Base-by-base conservation (phyloP, 30 jellyfish, hydroid and myxozoan species). In the Aurelia sp. region DNA sequence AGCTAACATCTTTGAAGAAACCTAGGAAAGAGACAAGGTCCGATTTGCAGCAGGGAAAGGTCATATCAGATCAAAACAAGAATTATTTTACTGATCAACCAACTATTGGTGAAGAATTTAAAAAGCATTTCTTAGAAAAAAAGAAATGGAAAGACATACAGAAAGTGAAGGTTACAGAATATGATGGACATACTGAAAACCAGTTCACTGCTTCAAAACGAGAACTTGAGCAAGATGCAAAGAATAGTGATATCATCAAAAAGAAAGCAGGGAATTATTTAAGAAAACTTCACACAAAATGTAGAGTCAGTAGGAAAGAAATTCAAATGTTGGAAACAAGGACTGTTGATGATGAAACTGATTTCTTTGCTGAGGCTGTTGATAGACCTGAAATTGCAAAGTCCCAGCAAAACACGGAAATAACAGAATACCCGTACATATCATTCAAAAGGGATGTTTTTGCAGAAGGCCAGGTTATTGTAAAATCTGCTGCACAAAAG, bases 211-310 rank as follows among this genome's bases (percentile, higher is more conserved):
- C 4, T 10, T 17, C 51, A 13, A 69, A 33, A 8, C 35, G 35
- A 13, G 15, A 21, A 16, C 21, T 21, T 17, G 40, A 21, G 18
- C 7, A 3, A 3, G 7, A 64, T 17, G 19, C 65, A 19, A 76
- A 76, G 13, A 13, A 7, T 4, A 64, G 3, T 17, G 5, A 21
- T 18, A 21, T 64, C 19, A 44, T 2, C 1, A 60, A 22, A 63
- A 84, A 50, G 51, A 84, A 72, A n/a, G 84, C 91, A 27, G 91
- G 91, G 2, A 81, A 81, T 70, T 48, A 81, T 48, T 33, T 33
- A 27, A 67, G 75, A 63, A 84, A 84, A 31, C 53, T 35, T 7
- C 82, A 71, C 44, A 30, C 86, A 20, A 71, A 84, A 24, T 63
- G 93, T 53, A 72, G 86, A 64, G 61, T 84, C 12, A 64, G 93